These are phyloP conservation scores for Euphydryas editha DNA, from an alignment of 2,888 invertebrate species.

Conservation along the genomic window DNA sequence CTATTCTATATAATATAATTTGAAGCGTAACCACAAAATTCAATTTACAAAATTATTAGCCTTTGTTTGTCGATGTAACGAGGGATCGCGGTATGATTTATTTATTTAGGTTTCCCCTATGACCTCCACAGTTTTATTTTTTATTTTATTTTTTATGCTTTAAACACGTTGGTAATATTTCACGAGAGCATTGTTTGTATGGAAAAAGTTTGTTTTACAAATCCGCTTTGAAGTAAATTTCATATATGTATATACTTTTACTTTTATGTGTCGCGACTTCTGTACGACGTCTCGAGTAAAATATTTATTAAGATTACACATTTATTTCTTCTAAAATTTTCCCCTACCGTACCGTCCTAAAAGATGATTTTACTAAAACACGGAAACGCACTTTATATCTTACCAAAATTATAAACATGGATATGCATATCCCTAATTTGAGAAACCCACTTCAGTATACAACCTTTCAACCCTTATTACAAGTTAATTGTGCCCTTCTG, in stretches of 20 bases:
- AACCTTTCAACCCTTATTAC: too few species aligned
- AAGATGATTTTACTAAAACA: too few species aligned
- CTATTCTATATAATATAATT: constrained; percentile 25
- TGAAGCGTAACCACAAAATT: constrained; percentile 31
- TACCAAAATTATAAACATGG: too few species aligned
- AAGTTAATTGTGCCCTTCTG: too few species aligned
- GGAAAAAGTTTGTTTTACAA: constrained; percentile 17
- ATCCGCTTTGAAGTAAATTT: constrained; percentile 10
- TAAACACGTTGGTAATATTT: constrained; percentile 26
- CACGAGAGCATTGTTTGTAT: constrained; percentile 20
- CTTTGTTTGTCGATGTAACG: constrained; percentile 47
- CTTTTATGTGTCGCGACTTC: not conserved
- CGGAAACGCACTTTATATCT: too few species aligned
- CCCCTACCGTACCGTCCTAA: too few species aligned
- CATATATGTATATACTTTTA: not conserved
- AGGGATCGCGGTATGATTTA: constrained; percentile 45
- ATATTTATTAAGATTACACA: not conserved
- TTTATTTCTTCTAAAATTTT: too few species aligned
- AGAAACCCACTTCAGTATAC: too few species aligned
- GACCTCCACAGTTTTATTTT: constrained; percentile 44
- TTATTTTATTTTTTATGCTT: constrained; percentile 17
- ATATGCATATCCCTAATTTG: too few species aligned
- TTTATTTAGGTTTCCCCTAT: constrained; percentile 46
- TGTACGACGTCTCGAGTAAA: not conserved
- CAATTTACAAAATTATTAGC: constrained; percentile 40